Conservation (phyloP, 2,888 invertebrate species). For the Drosophila kambysellisi region DNA sequence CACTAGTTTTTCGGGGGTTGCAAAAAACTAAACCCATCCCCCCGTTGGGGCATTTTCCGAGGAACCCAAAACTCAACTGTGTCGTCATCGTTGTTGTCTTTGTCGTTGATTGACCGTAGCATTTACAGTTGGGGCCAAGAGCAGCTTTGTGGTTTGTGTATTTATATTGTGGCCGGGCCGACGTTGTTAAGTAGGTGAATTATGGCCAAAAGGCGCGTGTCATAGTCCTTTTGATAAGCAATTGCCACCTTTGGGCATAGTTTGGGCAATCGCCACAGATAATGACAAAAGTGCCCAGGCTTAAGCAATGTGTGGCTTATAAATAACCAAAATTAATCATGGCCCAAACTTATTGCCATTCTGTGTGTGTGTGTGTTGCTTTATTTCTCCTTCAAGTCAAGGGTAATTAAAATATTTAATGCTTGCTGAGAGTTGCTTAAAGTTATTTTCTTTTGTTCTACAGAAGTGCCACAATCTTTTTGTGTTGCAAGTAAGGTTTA, state of each 20-base stretch:
- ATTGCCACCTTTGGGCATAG: constrained; percentile 43
- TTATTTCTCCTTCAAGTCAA: neutral
- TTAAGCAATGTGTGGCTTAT: constrained; percentile 29
- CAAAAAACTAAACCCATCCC: neutral
- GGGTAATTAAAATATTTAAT: neutral
- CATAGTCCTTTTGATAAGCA: constrained; percentile 42
- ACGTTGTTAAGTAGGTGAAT: constrained; percentile 57
- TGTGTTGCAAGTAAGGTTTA: neutral
- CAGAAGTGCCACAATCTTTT: neutral
- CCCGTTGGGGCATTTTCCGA: constrained; percentile 22
- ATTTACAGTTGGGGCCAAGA: constrained; percentile 37
- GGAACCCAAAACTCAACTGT: neutral
- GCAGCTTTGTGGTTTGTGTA: constrained; percentile 46
- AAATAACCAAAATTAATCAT: constrained; percentile 41
- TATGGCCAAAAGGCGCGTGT: constrained; percentile 31
- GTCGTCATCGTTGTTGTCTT: neutral
- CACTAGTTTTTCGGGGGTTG: constrained; percentile 31
- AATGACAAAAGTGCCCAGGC: constrained; percentile 39
- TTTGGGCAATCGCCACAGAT: constrained; percentile 38
- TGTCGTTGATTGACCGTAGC: constrained; percentile 55
- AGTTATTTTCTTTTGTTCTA: neutral
- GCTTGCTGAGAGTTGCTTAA: neutral
- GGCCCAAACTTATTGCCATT: neutral
- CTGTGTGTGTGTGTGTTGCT: no score
- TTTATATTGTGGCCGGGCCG: constrained; percentile 44